These are phyloP conservation scores for Dysdera silvatica DNA, from an alignment of 1,140 invertebrate species.

Conservation along the genomic window DNA sequence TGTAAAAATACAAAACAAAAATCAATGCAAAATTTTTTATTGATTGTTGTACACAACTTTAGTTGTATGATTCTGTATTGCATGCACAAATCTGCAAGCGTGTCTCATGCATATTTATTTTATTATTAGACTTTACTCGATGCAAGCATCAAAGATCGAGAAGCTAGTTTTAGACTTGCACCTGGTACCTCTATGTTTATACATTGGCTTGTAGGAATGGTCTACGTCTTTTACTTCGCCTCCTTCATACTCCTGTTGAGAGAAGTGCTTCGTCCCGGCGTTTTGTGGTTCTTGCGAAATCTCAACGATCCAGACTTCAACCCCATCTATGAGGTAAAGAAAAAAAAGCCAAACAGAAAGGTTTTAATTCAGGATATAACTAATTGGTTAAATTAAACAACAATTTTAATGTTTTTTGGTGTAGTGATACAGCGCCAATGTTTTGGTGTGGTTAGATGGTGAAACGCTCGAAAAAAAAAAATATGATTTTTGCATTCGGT, in stretches of 20 bases:
- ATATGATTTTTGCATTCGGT: too few species aligned
- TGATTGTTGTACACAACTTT: too few species aligned
- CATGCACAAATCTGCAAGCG: too few species aligned
- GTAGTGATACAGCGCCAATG: too few species aligned
- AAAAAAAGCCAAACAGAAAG: not conserved
- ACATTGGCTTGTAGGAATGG: conserved; percentile 98
- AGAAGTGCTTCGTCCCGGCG: conserved; percentile 89
- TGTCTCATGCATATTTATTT: not conserved
- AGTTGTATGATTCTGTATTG: too few species aligned
- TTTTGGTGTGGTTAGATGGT: too few species aligned
- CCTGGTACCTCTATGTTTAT: conserved; percentile 96
- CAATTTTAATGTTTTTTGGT: too few species aligned
- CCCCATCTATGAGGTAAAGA: conserved; percentile 74
- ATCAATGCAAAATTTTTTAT: too few species aligned
- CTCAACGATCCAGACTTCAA: conserved; percentile 99
- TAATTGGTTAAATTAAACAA: too few species aligned
- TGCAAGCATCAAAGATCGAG: conserved; percentile 66
- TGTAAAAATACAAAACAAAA: too few species aligned
- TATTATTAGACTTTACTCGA: conserved; percentile 70
- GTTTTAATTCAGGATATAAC: not conserved
- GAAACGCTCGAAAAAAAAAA: too few species aligned
- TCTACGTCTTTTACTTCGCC: conserved; percentile 99
- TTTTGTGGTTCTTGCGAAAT: conserved; percentile 93
- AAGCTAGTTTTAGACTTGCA: conserved; percentile 73
- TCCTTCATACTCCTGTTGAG: conserved; percentile 88